Evolutionary conservation across 1,140 invertebrate genomes (phyloP).

Genomic region (Apis dorsata): DNA sequence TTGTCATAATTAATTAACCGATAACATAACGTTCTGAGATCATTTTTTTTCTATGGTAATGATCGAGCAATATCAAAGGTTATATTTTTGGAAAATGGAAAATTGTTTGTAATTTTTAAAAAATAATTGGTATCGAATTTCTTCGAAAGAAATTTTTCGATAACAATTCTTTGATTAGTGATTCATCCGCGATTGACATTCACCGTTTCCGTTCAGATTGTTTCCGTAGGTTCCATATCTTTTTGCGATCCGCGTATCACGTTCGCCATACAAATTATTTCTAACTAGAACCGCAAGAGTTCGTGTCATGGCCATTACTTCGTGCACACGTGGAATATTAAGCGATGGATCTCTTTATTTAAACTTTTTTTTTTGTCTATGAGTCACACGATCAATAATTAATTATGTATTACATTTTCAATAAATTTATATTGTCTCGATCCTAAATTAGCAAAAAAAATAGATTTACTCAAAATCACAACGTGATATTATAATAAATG

Average conservation of each 20-base stretch:
- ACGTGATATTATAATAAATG: no score
- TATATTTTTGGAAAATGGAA: no score
- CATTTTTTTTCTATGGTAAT: no score
- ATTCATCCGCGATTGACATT: neutral
- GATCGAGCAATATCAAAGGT: no score
- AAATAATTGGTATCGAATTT: neutral
- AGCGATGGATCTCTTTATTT: constrained; percentile 15
- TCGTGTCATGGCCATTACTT: constrained; percentile 58
- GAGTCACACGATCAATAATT: neutral
- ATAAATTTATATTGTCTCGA: no score
- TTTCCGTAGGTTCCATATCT: neutral
- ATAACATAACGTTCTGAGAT: no score
- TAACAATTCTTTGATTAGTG: neutral
- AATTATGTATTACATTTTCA: neutral
- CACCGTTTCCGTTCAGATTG: constrained; percentile 4
- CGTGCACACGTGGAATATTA: constrained; percentile 56
- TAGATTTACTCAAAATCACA: no score
- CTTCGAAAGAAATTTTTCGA: neutral
- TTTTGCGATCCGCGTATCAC: neutral
- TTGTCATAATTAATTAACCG: no score
- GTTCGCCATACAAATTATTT: constrained; percentile 23
- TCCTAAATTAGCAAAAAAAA: no score
- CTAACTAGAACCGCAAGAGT: constrained; percentile 28
- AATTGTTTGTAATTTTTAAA: no score
- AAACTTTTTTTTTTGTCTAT: neutral